phyloP scores from a whole-genome alignment of 2,888 invertebrate genomes.

The Panorpa germanica region DNA sequence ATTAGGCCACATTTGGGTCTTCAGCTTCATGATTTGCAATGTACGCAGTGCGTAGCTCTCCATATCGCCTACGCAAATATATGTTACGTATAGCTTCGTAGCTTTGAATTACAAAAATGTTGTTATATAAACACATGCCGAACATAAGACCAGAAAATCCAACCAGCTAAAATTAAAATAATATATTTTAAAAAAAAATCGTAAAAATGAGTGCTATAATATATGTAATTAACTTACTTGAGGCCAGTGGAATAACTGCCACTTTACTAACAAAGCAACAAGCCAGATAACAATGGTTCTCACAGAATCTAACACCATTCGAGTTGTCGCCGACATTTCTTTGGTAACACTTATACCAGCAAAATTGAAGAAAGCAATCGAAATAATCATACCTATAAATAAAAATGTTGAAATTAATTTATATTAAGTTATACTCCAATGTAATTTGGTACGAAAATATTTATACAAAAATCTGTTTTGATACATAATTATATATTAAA shows the following conservation, averaged over 20 bases:
- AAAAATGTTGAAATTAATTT: conserved; percentile 1
- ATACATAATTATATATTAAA: too few relatives aligned
- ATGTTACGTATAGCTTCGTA: conserved; percentile 15
- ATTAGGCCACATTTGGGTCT: too few relatives aligned
- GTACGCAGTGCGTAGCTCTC: too few relatives aligned
- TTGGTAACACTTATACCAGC: conserved; percentile 84
- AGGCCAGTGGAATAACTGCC: conserved; percentile 64
- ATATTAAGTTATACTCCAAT: too few relatives aligned
- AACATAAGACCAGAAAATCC: conserved; percentile 58
- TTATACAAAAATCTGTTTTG: too few relatives aligned
- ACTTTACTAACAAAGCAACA: conserved; percentile 50
- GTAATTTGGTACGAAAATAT: too few relatives aligned
- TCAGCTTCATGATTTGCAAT: too few relatives aligned
- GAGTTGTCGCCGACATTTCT: conserved; percentile 78
- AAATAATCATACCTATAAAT: conserved; percentile 62
- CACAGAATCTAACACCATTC: conserved; percentile 79
- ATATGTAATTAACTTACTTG: conserved; percentile 27
- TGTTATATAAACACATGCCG: conserved; percentile 75
- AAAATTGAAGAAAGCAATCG: conserved; percentile 88
- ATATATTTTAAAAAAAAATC: not conserved
- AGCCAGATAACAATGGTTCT: conserved; percentile 83
- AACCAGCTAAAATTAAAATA: too few relatives aligned
- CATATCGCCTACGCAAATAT: conserved; percentile 17
- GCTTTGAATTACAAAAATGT: conserved; percentile 25
- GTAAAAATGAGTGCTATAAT: not conserved